Base-by-base conservation (phyloP, 1,140 invertebrate genomes). In the Sitodiplosis mosellana region DNA sequence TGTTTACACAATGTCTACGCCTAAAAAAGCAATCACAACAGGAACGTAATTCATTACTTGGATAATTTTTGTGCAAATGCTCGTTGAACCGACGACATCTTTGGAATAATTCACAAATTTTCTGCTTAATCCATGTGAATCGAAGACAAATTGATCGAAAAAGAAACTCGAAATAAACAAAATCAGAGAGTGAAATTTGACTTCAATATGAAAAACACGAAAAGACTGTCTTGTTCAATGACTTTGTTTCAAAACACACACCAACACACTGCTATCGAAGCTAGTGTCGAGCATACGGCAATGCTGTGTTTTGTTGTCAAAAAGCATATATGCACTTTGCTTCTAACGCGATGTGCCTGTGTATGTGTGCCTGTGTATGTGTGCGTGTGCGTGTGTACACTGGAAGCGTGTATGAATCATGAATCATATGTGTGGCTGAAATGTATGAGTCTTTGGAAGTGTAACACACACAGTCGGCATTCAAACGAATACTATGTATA, bases 31-130 rank as follows among this genome's bases (percentile, higher is more conserved):
- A 27, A 27, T 27, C 10, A 27, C 3, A 27, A 27, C 10, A n/a
- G n/a, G n/a, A n/a, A n/a, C n/a, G n/a, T n/a, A n/a, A n/a, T n/a
- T n/a, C n/a, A 64, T 68, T 68, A 79, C 77, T 83, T 83, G 52
- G 75, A 83, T 53, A 86, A 66, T 64, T 83, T 84, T 56, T 86
- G 81, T 56, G 80, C 80, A 69, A 86, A 86, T 52, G 81, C 79
- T 58, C 81, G 72, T 61, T 82, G 79, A 33, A 72, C 69, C 17
- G 71, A 72, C 52, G 72, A 67, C 75, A 77, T 77, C 15, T n/a
- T 17, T 38, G 12, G 5, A 4, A 4, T 2, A 38, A 38, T 17
- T 38, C 14, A 38, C 36, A 38, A 17, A 38, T 4, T 4, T 6
- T 3, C 5, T 6, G 5, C 14, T 38, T 38, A n/a, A 38, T 17